phyloP scores from a whole-genome alignment of 2,113 vertebrate species.

The Notiomystis cincta region DNA sequence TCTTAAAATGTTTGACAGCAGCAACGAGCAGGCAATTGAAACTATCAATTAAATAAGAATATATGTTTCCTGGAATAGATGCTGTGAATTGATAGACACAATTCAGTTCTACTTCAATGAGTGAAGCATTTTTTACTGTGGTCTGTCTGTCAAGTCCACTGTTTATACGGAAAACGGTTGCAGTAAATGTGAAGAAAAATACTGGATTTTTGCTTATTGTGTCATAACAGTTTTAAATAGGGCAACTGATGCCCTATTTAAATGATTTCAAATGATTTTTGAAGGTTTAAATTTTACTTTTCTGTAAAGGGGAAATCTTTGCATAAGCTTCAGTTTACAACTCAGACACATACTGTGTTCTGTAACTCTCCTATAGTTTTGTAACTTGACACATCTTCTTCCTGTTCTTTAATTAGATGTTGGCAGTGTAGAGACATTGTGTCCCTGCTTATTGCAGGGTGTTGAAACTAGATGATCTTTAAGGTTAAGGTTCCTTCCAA shows the following conservation, averaged over 20 bases:
- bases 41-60: not conserved
- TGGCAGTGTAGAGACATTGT: not conserved
- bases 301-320: not conserved
- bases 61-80: not conserved
- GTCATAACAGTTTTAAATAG: not conserved
- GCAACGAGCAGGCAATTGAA: not conserved
- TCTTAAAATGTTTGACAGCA: not conserved
- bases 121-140: not conserved
- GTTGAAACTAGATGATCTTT: rapidly evolving
- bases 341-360: not conserved
- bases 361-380: not conserved
- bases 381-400: not conserved
- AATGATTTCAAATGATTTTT: not conserved
- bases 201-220: not conserved
- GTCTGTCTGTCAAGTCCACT: not conserved
- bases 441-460: not conserved
- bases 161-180: not conserved
- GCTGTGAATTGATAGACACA: not conserved
- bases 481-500: not conserved
- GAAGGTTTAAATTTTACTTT: not conserved
- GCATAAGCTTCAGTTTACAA: not conserved
- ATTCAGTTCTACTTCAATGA: not conserved
- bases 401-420: not conserved
- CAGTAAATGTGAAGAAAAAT: not conserved
- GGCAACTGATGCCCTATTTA: no score